Evolutionary conservation across 2,113 vertebrate genomes (phyloP).

Genomic region (Erpornis zantholeuca): DNA sequence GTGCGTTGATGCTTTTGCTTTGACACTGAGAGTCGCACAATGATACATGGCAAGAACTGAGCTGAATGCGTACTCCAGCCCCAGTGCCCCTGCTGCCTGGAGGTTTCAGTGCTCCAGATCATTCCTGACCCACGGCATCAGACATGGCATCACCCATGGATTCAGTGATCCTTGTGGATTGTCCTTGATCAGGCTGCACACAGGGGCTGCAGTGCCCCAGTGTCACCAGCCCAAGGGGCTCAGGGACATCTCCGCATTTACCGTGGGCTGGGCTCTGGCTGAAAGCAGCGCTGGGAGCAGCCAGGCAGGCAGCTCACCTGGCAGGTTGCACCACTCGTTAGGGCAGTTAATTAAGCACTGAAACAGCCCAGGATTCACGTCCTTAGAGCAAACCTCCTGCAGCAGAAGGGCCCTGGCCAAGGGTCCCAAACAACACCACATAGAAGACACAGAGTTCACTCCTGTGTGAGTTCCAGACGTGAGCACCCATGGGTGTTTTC

Average conservation of each 20-base stretch:
- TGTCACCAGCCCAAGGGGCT: neutral
- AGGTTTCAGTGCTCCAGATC: neutral
- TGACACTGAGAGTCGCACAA: neutral
- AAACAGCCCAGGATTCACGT: neutral
- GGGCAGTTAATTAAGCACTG: neutral
- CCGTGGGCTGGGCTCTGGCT: neutral
- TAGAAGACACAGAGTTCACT: fast-evolving
- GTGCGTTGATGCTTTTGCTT: neutral
- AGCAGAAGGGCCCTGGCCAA: neutral
- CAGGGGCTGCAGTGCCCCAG: fast-evolving
- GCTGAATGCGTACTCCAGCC: fast-evolving
- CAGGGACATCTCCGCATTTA: fast-evolving
- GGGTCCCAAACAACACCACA: neutral
- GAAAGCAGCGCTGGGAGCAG: neutral
- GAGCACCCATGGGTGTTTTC: neutral
- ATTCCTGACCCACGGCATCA: neutral
- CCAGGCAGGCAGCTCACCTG: neutral
- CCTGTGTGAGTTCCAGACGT: neutral
- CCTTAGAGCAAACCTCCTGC: neutral
- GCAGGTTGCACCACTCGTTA: neutral
- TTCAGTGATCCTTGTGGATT: neutral
- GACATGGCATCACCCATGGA: neutral
- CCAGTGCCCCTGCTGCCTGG: neutral
- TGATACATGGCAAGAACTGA: fast-evolving
- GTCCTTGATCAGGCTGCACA: neutral